phyloP scores from a whole-genome alignment of 2,888 invertebrate species.

The Aphrophora alni region DNA sequence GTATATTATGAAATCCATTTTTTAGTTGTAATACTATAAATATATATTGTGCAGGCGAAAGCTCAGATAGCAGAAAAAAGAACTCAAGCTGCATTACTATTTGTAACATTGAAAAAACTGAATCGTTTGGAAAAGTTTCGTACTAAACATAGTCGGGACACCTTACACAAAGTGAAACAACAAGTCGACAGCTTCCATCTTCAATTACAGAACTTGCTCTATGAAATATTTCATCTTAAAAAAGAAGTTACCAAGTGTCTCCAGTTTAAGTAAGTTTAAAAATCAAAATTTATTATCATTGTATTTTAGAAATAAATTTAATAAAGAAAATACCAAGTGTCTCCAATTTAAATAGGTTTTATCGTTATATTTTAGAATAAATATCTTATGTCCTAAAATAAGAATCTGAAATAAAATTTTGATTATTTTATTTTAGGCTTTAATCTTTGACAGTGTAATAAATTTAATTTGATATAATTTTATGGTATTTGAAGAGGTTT shows the following conservation, averaged over 20 bases:
- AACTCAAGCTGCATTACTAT: constrained; percentile 74
- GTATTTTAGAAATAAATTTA: no score
- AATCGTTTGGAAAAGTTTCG: constrained; percentile 91
- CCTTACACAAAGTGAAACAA: constrained; percentile 81
- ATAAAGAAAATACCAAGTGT: no score
- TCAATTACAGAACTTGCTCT: constrained; percentile 90
- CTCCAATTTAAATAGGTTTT: no score
- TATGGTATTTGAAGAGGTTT: no score
- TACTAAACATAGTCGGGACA: constrained; percentile 81
- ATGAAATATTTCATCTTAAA: constrained; percentile 92
- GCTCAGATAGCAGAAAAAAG: constrained; percentile 66
- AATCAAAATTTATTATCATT: not conserved
- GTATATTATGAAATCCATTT: no score
- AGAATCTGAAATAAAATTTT: no score
- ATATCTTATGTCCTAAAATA: no score
- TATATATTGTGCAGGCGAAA: constrained; percentile 45
- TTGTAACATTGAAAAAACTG: constrained; percentile 86
- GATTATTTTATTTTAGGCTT: no score
- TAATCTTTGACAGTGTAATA: no score
- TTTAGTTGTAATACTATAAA: no score
- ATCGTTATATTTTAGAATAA: no score
- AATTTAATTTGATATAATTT: no score
- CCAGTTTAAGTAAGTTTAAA: constrained; percentile 77
- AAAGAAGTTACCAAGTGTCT: constrained; percentile 95
- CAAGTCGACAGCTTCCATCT: constrained; percentile 90